Evolutionary conservation across 2,113 vertebrate genomes (phyloP).

Genomic region (Tragulus kanchil): DNA sequence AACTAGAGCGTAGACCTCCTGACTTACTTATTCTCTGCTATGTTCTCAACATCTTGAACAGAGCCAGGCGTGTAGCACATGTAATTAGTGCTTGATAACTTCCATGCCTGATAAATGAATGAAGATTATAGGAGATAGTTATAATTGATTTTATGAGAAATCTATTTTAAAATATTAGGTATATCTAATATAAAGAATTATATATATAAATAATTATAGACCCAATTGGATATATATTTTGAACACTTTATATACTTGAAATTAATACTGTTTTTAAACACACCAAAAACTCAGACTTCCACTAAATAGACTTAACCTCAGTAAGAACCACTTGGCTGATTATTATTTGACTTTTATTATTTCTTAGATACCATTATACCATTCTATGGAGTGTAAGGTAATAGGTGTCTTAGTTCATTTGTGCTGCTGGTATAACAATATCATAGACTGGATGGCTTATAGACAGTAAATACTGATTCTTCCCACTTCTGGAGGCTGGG

Average conservation of each 20-base stretch:
- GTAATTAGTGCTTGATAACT: background rate
- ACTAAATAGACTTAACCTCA: background rate
- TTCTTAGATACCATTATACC: background rate
- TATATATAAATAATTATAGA: background rate
- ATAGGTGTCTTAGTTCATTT: background rate
- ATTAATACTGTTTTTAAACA: slow-evolving; percentile 1
- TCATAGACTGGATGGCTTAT: background rate
- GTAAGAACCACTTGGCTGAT: background rate
- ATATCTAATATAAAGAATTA: background rate
- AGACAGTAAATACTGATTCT: background rate
- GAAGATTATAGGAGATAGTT: background rate
- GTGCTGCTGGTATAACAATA: background rate
- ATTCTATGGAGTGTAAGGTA: background rate
- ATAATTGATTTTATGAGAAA: slow-evolving; percentile 13
- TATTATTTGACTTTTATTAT: background rate
- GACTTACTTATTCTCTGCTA: background rate
- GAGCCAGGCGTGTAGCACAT: background rate
- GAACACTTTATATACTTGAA: slow-evolving; percentile 7
- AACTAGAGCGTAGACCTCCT: background rate
- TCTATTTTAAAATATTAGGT: background rate
- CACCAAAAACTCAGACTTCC: slow-evolving; percentile 10
- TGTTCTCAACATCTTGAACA: background rate
- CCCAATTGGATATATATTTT: background rate
- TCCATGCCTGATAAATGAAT: background rate
- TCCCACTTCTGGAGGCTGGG: background rate